Conservation (phyloP, 2,113 vertebrate genomes). For the Notothenia coriiceps region DNA sequence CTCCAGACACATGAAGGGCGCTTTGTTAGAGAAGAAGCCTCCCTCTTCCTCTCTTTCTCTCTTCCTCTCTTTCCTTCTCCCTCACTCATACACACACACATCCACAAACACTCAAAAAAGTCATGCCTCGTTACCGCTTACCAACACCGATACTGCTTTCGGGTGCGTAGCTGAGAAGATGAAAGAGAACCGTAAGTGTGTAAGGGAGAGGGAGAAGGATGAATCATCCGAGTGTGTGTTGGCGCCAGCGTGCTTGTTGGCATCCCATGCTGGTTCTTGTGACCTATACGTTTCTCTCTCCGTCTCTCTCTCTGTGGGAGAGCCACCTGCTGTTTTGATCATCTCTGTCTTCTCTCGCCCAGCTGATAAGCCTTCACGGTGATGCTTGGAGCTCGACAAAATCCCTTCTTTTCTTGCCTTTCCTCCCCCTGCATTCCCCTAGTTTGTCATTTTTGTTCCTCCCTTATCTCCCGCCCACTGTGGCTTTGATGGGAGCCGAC, state of each 20-base stretch:
- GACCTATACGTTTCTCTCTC: conserved; percentile 25
- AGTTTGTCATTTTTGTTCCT: conserved; percentile 33
- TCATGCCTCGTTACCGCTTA: conserved; percentile 42
- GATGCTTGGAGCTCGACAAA: conserved; percentile 29
- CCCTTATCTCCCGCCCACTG: conserved; percentile 39
- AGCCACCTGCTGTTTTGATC: conserved; percentile 74
- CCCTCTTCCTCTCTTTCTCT: not conserved
- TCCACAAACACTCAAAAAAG: conserved; percentile 36
- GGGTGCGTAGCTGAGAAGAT: conserved; percentile 52
- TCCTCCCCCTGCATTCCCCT: conserved; percentile 22
- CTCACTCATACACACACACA: conserved; percentile 16
- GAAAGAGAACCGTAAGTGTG: conserved; percentile 37
- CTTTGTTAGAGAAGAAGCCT: conserved; percentile 75
- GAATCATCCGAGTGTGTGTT: conserved; percentile 56
- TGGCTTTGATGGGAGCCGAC: conserved; percentile 32
- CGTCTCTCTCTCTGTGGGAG: conserved; percentile 45
- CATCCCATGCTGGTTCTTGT: conserved; percentile 41
- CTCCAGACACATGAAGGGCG: conserved; percentile 77
- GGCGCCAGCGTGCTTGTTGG: conserved; percentile 41
- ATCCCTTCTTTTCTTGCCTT: not conserved
- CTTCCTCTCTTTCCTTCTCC: not conserved
- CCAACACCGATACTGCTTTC: conserved; percentile 41
- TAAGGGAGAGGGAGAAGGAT: conserved; percentile 4
- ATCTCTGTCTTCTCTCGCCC: conserved; percentile 50
- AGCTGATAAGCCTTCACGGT: conserved; percentile 55